These are phyloP conservation scores for Dreissena rostriformis DNA, from an alignment of 1,140 invertebrate species.

Conservation along the genomic window DNA sequence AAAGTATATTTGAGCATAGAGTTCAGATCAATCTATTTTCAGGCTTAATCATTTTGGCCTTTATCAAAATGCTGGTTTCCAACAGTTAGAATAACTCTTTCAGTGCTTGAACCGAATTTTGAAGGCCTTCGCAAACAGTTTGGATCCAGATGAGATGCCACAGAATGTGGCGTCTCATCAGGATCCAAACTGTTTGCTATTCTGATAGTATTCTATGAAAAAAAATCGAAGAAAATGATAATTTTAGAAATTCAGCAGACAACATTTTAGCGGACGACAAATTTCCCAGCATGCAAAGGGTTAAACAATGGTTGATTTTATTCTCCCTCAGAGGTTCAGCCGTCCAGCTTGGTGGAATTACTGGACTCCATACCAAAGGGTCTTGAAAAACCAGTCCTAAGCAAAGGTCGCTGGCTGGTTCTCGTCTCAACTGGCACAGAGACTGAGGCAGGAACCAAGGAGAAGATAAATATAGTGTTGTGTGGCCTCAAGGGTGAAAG, in stretches of 20 bases:
- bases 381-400: conserved; percentile 44
- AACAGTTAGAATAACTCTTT: neutral
- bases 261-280: too few relatives aligned
- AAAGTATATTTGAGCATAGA: too few relatives aligned
- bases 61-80: neutral
- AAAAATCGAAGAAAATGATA: too few relatives aligned
- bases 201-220: too few relatives aligned
- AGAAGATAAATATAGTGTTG: conserved; percentile 63
- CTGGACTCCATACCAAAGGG: conserved; percentile 48
- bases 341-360: conserved; percentile 44
- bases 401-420: conserved; percentile 61
- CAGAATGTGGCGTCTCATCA: too few relatives aligned
- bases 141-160: too few relatives aligned
- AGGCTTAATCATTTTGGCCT: neutral
- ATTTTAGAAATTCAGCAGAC: too few relatives aligned
- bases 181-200: too few relatives aligned
- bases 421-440: conserved; percentile 63
- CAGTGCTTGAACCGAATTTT: too few relatives aligned
- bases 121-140: too few relatives aligned
- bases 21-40: neutral
- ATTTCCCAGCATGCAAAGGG: too few relatives aligned
- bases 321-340: conserved; percentile 37
- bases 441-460: conserved; percentile 62
- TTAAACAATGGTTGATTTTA: neutral
- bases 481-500: conserved; percentile 70